Evolutionary conservation across 2,797 vertebrate species (phyloP).

Genomic region (Australoheros facetus): DNA sequence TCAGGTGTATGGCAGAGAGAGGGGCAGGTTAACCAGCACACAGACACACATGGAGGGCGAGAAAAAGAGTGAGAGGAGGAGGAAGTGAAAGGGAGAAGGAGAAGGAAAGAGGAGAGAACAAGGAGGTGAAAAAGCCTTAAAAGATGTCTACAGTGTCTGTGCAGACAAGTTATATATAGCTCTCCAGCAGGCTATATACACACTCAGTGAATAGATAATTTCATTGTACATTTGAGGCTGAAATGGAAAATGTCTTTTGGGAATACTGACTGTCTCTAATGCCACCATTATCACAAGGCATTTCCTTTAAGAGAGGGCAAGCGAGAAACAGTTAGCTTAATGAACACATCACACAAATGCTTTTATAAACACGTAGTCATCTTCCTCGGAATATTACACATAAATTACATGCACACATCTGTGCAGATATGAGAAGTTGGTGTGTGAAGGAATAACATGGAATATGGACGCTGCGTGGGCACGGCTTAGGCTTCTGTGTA

Average conservation of each 20-base stretch:
- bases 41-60: conserved; percentile 16
- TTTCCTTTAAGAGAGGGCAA: conserved; percentile 34
- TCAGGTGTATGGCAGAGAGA: conserved; percentile 85
- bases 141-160: conserved; percentile 67
- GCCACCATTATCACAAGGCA: conserved; percentile 35
- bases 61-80: conserved; percentile 1
- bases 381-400: background rate
- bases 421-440: background rate
- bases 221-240: conserved; percentile 49
- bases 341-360: conserved; percentile 30
- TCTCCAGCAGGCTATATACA: conserved; percentile 53
- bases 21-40: conserved; percentile 62
- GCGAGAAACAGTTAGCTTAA: conserved; percentile 46
- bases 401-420: background rate
- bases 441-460: background rate
- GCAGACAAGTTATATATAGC: conserved; percentile 69
- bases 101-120: conserved; percentile 16
- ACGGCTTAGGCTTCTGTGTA: background rate
- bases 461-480: too few species aligned
- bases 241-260: conserved; percentile 48
- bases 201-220: conserved; percentile 38
- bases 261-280: conserved; percentile 39
- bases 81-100: background rate
- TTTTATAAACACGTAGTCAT: conserved; percentile 35
- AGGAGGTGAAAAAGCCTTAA: conserved; percentile 45